Evolutionary conservation across 2,113 vertebrate genomes (phyloP), one percentile per base, ranked within the genome.

Genomic region (Thamnophis sirtalis): DNA sequence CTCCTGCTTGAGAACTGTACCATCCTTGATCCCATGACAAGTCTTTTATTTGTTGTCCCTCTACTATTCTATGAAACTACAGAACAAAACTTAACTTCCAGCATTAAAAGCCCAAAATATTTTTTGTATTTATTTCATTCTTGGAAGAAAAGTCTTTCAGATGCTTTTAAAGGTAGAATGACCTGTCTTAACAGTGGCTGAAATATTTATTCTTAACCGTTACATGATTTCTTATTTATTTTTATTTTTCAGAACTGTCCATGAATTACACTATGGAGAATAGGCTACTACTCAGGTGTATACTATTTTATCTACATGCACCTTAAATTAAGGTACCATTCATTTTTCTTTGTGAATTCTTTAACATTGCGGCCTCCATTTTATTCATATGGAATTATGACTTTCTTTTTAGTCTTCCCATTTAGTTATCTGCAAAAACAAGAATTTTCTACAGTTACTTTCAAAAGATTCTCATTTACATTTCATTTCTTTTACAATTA

Each of bases 391-490:
- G 10, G 63, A 2, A 48, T n/a, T 73, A 4, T 10, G 50, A 21
- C 89, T 56, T 87, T n/a, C 9, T 8, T 53, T 9, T 48, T n/a
- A 84, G n/a, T 33, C 3, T 58, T 48, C 9, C 58, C 28, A 87
- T 3, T 51, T 33, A 86, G 13, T 90, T 0, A 55, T 89, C 87
- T 94, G 89, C 63, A 93, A 60, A 26, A 0, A 54, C 26, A 4
- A 9, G 43, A 51, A 73, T 48, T 88, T 55, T 93, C 51, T 92
- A 94, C 94, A 88, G 15, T 80, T 90, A 95, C 88, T 11, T 91
- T 87, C 56, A 50, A 86, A 84, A 91, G 84, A 5, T 87, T 73
- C 93, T 15, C 56, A 22, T 86, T 91, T 87, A 92, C 84, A 88
- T 17, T 86, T 38, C 15, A 19, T 73, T 73, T 73, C n/a, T 73